Percentiles rank a stretch among this genome's conserved stretches.
phyloP scores from a whole-genome alignment of 2,797 vertebrate species.

The Enteromius paludinosus region DNA sequence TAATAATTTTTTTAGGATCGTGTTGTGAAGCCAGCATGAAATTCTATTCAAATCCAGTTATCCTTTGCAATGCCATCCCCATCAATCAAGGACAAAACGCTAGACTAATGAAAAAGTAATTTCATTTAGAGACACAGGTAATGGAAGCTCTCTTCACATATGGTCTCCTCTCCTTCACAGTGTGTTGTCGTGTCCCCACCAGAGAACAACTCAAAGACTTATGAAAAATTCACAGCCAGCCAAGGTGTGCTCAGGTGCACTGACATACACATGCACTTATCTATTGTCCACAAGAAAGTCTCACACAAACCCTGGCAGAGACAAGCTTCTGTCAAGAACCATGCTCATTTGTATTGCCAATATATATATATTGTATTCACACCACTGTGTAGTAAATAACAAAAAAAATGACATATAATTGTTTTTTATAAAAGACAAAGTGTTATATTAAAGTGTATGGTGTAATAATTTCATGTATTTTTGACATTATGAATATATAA shows the following conservation, averaged over 20 bases:
- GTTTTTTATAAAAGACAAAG: too few relatives aligned
- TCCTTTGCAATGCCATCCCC: conserved; percentile 14
- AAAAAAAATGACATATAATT: neutral
- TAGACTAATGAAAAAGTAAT: conserved; percentile 52
- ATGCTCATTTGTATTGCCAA: neutral
- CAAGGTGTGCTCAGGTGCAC: conserved; percentile 40
- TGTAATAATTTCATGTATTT: too few relatives aligned
- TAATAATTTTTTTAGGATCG: neutral
- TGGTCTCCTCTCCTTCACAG: conserved; percentile 63
- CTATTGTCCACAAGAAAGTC: neutral
- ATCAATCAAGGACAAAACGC: conserved; percentile 16
- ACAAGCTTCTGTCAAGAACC: neutral
- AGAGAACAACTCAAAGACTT: conserved; percentile 65
- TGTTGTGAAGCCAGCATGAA: neutral
- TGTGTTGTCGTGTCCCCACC: conserved; percentile 60
- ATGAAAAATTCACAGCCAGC: conserved; percentile 71
- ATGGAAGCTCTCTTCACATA: conserved; percentile 48
- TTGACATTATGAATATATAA: too few relatives aligned
- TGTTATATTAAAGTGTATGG: neutral
- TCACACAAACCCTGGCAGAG: conserved; percentile 21
- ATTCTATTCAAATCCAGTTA: conserved; percentile 7
- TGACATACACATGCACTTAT: neutral
- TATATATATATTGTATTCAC: conserved; percentile 8
- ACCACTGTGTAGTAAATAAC: neutral
- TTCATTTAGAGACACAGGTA: conserved; percentile 49